Base-by-base conservation (phyloP, 2,797 vertebrate genomes). In the Eulemur rubriventer region DNA sequence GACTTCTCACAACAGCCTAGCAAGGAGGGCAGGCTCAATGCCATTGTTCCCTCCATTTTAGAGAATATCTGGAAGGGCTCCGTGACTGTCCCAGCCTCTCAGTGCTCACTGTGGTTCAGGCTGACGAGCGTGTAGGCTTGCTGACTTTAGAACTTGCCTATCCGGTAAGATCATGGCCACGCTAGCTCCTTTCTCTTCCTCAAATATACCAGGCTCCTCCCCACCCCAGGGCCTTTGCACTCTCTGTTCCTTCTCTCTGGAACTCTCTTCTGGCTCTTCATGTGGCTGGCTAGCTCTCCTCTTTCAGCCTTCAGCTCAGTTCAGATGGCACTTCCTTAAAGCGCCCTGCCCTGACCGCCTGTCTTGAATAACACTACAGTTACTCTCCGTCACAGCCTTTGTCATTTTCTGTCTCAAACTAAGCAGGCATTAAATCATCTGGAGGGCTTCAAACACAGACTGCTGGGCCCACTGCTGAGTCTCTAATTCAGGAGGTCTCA, bases 401-500 rank as follows among this genome's bases (percentile, higher is more conserved):
- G 6, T 46, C 43, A 6, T 41, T 48, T 33, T 16, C 16, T n/a
- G 4, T 46, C 65, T 78, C 30, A 28, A 9, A n/a, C 41, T 11
- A 16, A 63, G 24, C 9, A 0, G n/a, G 26, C 0, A 1, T 35
- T 33, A 30, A 18, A 41, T 13, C 9, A 2, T 2, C 46, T 28
- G 61, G 59, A 75, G 7, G 52, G 35, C 17, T 55, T 43, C 1
- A 12, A 61, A n/a, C 43, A 33, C 59, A 73, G 88, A 4, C 7
- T 78, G 33, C 67, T 43, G 46, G 35, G 4, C 20, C 41, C 30
- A 14, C 24, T 20, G 33, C 30, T 6, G n/a, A 6, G 35, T 17
- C n/a, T 70, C 72, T 88, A 59, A 55, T 52, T 89, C 59, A 12
- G 50, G 24, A 13, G 72, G 22, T 70, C 63, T 46, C n/a, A n/a